A percentile compares a stretch with the other conserved stretches of the same genome.
Conservation (phyloP, 2,797 vertebrate species). For the Etheostoma nigrum region DNA sequence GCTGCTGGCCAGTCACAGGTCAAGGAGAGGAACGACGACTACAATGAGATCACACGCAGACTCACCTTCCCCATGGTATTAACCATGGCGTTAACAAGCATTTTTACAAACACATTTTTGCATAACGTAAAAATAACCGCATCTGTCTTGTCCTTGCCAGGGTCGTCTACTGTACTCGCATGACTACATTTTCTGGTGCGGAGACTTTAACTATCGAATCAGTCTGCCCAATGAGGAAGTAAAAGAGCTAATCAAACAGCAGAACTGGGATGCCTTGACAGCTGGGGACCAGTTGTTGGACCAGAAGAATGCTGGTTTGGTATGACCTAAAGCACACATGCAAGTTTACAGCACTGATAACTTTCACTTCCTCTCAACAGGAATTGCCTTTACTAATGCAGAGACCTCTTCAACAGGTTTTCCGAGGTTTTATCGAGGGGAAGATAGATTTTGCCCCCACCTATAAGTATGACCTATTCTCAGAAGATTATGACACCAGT, state of each 20-base stretch:
- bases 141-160: slow-evolving; percentile 71
- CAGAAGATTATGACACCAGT: slow-evolving; percentile 98
- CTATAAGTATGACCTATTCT: slow-evolving; percentile 99
- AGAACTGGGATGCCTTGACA: slow-evolving; percentile 94
- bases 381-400: not conserved
- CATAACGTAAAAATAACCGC: not conserved
- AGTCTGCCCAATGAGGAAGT: slow-evolving; percentile 96
- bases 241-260: slow-evolving; percentile 94
- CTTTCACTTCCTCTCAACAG: slow-evolving; percentile 9
- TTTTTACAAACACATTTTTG: not conserved
- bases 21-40: slow-evolving; percentile 98
- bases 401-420: slow-evolving; percentile 84
- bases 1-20: slow-evolving; percentile 98
- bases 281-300: slow-evolving; percentile 95
- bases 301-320: slow-evolving; percentile 94
- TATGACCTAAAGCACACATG: slow-evolving; percentile 58
- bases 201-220: slow-evolving; percentile 98
- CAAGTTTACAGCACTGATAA: not conserved
- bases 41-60: slow-evolving; percentile 93
- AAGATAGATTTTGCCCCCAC: slow-evolving; percentile 97
- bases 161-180: slow-evolving; percentile 97
- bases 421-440: slow-evolving; percentile 94
- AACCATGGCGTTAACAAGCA: slow-evolving; percentile 25
- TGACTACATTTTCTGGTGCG: slow-evolving; percentile 99
- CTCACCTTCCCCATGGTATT: slow-evolving; percentile 97